phyloP scores from a whole-genome alignment of 2,888 invertebrate species.

The Andrena praecox region DNA sequence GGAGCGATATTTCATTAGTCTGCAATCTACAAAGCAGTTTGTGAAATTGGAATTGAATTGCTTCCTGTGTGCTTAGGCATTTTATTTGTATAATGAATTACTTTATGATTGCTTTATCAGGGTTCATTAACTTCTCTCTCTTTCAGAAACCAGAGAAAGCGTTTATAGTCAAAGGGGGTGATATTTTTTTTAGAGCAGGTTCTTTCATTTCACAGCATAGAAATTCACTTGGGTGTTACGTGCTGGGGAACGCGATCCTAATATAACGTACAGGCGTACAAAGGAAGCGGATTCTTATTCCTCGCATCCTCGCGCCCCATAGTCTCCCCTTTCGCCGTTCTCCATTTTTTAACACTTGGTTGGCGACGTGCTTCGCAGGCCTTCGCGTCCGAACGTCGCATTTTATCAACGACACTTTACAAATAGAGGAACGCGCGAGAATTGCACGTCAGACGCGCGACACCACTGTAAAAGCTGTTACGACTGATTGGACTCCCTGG shows the following conservation, averaged over 20 bases:
- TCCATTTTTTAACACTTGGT: conserved; percentile 1
- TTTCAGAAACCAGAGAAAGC: not conserved
- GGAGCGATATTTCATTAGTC: no score
- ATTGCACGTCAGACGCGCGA: not conserved
- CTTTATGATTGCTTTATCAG: not conserved
- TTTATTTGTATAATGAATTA: no score
- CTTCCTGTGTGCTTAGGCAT: no score
- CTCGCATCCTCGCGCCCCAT: not conserved
- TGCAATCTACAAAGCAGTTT: no score
- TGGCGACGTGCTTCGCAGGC: not conserved
- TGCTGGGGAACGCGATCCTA: not conserved
- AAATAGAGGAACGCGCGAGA: conserved; percentile 2
- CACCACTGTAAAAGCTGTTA: conserved; percentile 31
- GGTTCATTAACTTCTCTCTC: not conserved
- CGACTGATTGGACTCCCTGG: not conserved
- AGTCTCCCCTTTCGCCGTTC: not conserved
- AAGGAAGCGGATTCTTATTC: conserved; percentile 17
- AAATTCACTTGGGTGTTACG: not conserved
- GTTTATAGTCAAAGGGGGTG: no score
- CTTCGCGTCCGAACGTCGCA: not conserved
- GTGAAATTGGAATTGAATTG: no score
- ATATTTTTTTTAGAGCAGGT: not conserved
- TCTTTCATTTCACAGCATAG: not conserved
- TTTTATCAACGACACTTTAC: not conserved
- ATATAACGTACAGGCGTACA: not conserved